phyloP scores from a whole-genome alignment of 2,888 invertebrate genomes.

The Watsonalla binaria region DNA sequence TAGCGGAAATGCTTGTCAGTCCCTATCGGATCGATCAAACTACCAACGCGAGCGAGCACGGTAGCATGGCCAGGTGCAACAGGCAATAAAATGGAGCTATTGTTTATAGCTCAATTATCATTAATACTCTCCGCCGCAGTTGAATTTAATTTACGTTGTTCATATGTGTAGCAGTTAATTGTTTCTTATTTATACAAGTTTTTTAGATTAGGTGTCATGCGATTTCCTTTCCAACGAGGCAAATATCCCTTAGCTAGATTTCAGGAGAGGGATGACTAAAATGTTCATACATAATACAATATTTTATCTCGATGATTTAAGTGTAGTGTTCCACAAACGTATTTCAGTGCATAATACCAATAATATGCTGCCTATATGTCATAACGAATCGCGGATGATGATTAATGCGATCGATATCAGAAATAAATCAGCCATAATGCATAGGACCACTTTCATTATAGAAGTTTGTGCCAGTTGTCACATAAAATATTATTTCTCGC shows the following conservation, averaged over 20 bases:
- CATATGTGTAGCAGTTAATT: not conserved
- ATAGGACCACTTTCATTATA: constrained; percentile 24
- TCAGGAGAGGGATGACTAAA: no score
- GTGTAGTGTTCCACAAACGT: no score
- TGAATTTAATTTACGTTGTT: not conserved
- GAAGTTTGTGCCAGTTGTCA: constrained; percentile 25
- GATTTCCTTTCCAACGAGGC: not conserved
- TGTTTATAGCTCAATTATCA: not conserved
- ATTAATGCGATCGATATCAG: constrained; percentile 27
- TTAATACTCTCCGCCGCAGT: not conserved
- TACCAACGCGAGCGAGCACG: not conserved
- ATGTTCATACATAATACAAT: no score
- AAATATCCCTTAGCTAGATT: no score
- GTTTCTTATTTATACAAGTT: not conserved
- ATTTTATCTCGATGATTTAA: no score
- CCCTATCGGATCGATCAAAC: constrained; percentile 26
- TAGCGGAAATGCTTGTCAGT: constrained; percentile 53
- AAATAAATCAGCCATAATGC: constrained; percentile 25
- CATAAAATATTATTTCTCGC: constrained; percentile 41
- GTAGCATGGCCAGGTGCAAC: not conserved
- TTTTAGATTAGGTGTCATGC: not conserved
- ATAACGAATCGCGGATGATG: constrained; percentile 15
- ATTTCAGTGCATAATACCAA: no score
- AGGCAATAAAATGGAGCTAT: not conserved
- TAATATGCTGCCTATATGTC: constrained; percentile 6